Conservation (phyloP, 2,888 invertebrate genomes). For the Lymantria dispar region DNA sequence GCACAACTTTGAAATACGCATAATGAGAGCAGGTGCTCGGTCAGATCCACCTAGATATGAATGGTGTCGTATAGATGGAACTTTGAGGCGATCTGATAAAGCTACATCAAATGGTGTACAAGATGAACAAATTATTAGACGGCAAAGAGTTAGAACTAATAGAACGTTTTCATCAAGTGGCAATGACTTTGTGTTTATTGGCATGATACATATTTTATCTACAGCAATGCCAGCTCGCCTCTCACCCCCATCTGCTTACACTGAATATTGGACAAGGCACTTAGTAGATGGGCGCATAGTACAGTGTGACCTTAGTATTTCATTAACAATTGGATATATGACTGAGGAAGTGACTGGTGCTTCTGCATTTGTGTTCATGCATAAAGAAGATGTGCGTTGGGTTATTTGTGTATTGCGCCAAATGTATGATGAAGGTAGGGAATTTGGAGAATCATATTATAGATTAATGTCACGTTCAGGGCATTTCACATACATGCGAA, state of each 20-base stretch:
- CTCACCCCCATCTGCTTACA: conserved; percentile 85
- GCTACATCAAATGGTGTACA: conserved; percentile 78
- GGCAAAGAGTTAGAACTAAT: conserved; percentile 78
- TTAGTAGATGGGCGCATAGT: conserved; percentile 94
- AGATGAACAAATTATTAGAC: conserved; percentile 76
- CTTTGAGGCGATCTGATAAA: conserved; percentile 81
- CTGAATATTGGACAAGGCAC: conserved; percentile 95
- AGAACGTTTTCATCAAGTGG: conserved; percentile 80
- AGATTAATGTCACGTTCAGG: conserved; percentile 91
- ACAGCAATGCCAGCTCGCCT: conserved; percentile 80
- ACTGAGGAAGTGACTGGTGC: conserved; percentile 93
- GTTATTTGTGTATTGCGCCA: conserved; percentile 93
- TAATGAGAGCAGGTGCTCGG: conserved; percentile 86
- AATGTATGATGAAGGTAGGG: conserved; percentile 93
- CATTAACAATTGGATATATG: conserved; percentile 94
- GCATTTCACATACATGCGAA: conserved; percentile 92
- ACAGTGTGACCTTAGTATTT: conserved; percentile 95
- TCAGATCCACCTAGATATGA: conserved; percentile 88
- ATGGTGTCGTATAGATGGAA: conserved; percentile 86
- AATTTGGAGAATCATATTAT: conserved; percentile 93
- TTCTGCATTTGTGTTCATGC: conserved; percentile 95
- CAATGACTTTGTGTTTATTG: conserved; percentile 86
- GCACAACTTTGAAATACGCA: conserved; percentile 81
- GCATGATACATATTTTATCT: conserved; percentile 86
- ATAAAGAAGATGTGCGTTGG: conserved; percentile 94